A percentile compares a stretch with the other conserved stretches of the same genome.
phyloP scores from a whole-genome alignment of 1,140 invertebrate species.

The Portunus trituberculatus region DNA sequence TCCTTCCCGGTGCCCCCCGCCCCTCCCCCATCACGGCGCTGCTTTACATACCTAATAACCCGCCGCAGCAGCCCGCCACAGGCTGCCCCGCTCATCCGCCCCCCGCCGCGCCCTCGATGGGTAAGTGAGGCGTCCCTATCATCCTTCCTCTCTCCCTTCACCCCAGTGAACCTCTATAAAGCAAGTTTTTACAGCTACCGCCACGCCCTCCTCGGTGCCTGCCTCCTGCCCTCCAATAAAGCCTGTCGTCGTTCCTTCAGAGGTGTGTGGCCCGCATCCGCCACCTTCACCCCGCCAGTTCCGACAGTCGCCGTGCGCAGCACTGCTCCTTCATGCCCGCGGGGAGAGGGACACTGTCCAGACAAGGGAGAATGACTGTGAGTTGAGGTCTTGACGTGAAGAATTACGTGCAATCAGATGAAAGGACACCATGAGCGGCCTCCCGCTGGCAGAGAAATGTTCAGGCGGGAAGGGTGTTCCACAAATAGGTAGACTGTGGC shows the following conservation, averaged over 20 bases:
- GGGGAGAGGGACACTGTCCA: too few species aligned
- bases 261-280: background rate
- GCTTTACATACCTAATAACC: background rate
- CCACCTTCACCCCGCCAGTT: background rate
- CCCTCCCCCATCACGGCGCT: background rate
- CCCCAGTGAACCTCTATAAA: background rate
- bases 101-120: background rate
- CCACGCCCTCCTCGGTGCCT: background rate
- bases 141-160: background rate
- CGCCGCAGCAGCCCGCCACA: background rate
- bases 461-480: too few species aligned
- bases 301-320: background rate
- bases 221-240: background rate
- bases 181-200: conserved; percentile 6
- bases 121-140: background rate
- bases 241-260: background rate
- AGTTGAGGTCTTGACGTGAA: too few species aligned
- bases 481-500: background rate
- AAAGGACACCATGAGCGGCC: too few species aligned
- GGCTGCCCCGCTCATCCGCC: background rate
- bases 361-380: too few species aligned
- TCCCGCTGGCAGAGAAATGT: too few species aligned
- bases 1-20: background rate
- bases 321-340: too few species aligned
- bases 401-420: too few species aligned